Evolutionary conservation across 2,797 vertebrate genomes (phyloP).

Genomic region (Sebastes miniatus): DNA sequence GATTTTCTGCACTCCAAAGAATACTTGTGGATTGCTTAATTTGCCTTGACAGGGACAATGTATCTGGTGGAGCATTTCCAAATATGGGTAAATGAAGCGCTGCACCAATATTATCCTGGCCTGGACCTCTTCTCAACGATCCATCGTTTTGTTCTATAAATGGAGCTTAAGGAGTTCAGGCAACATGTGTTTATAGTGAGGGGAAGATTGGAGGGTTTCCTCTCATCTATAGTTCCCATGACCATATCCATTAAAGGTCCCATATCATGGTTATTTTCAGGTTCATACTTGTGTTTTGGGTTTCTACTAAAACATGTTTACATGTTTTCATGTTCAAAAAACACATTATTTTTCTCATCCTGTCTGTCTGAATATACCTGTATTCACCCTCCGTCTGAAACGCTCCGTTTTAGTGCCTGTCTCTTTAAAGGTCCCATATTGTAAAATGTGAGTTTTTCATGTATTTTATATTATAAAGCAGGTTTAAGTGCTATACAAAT

Average conservation of each 20-base stretch:
- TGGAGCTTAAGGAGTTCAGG: constrained; percentile 9
- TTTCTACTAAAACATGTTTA: not conserved
- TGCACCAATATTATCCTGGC: constrained; percentile 28
- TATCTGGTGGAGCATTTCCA: constrained; percentile 39
- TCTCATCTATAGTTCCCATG: not conserved
- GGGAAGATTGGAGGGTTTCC: not conserved
- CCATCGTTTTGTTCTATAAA: constrained; percentile 17
- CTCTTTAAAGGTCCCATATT: too few relatives aligned
- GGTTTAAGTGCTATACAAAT: too few relatives aligned
- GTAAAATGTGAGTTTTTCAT: too few relatives aligned
- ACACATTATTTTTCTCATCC: not conserved
- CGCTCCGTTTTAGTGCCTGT: too few relatives aligned
- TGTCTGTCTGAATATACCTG: not conserved
- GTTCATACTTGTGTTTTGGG: not conserved
- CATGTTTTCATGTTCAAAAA: not conserved
- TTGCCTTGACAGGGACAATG: constrained; percentile 40
- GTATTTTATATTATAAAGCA: too few relatives aligned
- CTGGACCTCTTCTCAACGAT: constrained; percentile 17
- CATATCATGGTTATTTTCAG: not conserved
- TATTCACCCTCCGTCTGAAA: too few relatives aligned
- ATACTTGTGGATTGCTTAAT: constrained; percentile 31
- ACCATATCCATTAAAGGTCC: not conserved
- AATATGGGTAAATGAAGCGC: constrained; percentile 46
- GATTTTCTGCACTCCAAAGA: constrained; percentile 41
- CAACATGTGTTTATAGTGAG: not conserved